These are phyloP conservation scores for Sebastes diaconus DNA, from an alignment of 2,797 vertebrate genomes.

Conservation along the genomic window DNA sequence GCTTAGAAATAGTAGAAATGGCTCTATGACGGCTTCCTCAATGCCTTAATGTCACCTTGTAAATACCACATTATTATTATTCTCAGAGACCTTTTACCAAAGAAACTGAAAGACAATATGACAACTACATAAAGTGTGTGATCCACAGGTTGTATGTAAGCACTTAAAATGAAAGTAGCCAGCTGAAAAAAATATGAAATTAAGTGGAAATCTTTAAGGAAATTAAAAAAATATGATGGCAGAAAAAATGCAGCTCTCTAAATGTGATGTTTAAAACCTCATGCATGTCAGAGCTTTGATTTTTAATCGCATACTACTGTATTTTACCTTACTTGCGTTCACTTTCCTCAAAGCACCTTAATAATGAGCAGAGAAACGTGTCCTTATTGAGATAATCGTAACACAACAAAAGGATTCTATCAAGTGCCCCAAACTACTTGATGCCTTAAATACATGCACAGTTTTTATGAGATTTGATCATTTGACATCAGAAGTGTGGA, in stretches of 20 bases:
- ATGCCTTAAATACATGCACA: slow-evolving; percentile 20
- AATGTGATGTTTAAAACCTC: neutral
- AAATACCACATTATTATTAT: neutral
- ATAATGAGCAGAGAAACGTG: neutral
- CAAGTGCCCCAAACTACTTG: slow-evolving; percentile 10
- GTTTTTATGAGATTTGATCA: neutral
- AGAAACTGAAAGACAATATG: slow-evolving; percentile 16
- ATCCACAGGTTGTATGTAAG: neutral
- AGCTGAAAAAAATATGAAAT: neutral
- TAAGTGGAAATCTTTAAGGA: neutral
- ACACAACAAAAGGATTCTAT: neutral
- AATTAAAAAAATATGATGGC: neutral
- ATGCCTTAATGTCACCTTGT: slow-evolving; percentile 48
- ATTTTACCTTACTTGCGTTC: neutral
- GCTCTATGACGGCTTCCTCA: neutral
- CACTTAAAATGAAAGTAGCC: neutral
- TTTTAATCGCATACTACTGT: neutral
- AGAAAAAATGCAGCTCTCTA: neutral
- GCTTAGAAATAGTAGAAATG: neutral
- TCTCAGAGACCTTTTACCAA: slow-evolving; percentile 39
- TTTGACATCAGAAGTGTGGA: neutral
- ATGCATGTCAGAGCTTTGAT: neutral
- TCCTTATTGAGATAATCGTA: neutral
- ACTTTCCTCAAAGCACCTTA: slow-evolving; percentile 13
- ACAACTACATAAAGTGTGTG: neutral